phyloP scores from a whole-genome alignment of 1,140 invertebrate species.

The Paraescarpia echinospica region DNA sequence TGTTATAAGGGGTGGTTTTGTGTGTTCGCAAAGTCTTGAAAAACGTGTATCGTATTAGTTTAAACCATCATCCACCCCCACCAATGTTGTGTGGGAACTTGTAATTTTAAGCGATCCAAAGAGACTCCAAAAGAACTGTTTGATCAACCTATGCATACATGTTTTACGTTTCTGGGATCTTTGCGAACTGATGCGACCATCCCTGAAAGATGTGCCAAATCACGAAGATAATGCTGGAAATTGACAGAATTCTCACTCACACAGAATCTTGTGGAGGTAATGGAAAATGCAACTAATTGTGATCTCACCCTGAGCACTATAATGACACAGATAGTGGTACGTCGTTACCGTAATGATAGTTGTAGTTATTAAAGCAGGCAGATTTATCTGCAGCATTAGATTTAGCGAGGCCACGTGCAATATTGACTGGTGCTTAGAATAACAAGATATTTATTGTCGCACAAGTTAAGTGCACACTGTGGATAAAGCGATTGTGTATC shows the following conservation, averaged over 20 bases:
- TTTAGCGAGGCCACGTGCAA: not conserved
- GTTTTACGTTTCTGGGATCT: too few species aligned
- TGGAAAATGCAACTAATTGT: not conserved
- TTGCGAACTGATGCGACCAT: too few species aligned
- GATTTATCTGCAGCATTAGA: not conserved
- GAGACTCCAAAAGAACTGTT: too few species aligned
- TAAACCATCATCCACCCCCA: too few species aligned
- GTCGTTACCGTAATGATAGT: not conserved
- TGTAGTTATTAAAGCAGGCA: not conserved
- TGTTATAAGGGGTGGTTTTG: not conserved
- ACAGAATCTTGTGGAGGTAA: not conserved
- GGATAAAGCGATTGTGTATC: too few species aligned
- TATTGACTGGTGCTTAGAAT: not conserved
- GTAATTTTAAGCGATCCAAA: too few species aligned
- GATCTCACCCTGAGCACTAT: not conserved
- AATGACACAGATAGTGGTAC: not conserved
- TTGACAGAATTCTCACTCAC: not conserved
- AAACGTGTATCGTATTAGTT: too few species aligned
- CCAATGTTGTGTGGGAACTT: too few species aligned
- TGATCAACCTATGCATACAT: too few species aligned
- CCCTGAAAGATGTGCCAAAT: not conserved
- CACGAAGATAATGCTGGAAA: not conserved
- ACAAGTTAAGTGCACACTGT: not conserved
- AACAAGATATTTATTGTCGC: not conserved
- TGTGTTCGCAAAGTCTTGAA: too few species aligned